Percentiles rank a stretch among this genome's conserved stretches.
Conservation (phyloP, 2,888 invertebrate genomes). For the Amphipoea lucens region DNA sequence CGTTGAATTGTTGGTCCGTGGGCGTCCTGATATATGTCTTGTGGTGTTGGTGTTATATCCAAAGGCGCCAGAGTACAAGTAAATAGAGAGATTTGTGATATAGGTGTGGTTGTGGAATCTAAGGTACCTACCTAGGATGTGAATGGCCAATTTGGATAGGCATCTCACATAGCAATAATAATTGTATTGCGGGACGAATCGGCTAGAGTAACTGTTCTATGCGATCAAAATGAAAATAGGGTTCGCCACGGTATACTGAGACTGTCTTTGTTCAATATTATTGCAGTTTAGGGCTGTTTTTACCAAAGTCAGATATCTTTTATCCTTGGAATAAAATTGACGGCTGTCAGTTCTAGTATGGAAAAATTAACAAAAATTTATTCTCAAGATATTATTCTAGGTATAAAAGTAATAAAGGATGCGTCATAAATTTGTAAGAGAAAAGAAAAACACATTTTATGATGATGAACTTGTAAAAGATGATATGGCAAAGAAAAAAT, state of each 20-base stretch:
- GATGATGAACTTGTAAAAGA: neutral
- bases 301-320: no score
- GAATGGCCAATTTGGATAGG: slow-evolving; percentile 20
- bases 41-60: slow-evolving; percentile 49
- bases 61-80: slow-evolving; percentile 44
- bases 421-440: neutral
- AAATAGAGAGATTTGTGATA: slow-evolving; percentile 54
- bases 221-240: neutral
- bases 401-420: neutral
- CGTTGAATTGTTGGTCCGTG: slow-evolving; percentile 52
- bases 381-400: no score
- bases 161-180: slow-evolving; percentile 25
- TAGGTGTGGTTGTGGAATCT: slow-evolving; percentile 26
- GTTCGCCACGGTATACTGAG: no score
- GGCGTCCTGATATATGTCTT: slow-evolving; percentile 62
- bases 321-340: no score
- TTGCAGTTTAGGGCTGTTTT: neutral
- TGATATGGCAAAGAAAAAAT: neutral
- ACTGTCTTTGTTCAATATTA: neutral
- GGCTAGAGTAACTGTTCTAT: neutral
- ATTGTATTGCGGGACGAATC: neutral
- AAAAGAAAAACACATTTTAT: no score
- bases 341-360: no score
- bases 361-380: no score
- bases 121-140: slow-evolving; percentile 20